phyloP scores from a whole-genome alignment of 2,888 invertebrate genomes.

The Drosophila planitibia region DNA sequence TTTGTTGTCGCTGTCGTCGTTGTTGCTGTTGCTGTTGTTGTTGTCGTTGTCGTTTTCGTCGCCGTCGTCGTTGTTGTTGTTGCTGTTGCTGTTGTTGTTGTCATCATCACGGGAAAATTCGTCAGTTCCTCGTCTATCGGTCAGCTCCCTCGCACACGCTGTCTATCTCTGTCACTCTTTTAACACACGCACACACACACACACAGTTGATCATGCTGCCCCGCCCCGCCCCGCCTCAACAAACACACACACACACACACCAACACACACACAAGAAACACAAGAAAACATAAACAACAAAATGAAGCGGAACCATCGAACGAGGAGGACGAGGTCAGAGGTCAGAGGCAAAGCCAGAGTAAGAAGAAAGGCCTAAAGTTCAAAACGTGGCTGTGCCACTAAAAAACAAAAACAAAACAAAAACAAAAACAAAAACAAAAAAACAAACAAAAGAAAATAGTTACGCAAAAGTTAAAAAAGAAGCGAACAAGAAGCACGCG shows the following conservation, averaged over 20 bases:
- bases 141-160: constrained; percentile 19
- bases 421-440: constrained; percentile 29
- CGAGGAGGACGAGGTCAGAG: constrained; percentile 25
- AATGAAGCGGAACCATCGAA: constrained; percentile 41
- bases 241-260: background rate
- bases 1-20: constrained; percentile 48
- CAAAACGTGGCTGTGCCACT: constrained; percentile 79
- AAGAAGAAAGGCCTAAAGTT: constrained; percentile 72
- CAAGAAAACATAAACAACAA: constrained; percentile 22
- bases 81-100: constrained; percentile 2
- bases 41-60: constrained; percentile 7
- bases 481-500: constrained; percentile 16
- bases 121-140: constrained; percentile 34
- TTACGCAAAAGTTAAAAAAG: constrained; percentile 4
- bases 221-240: background rate
- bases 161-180: constrained; percentile 23
- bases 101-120: constrained; percentile 8
- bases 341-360: constrained; percentile 22
- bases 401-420: constrained; percentile 43
- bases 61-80: constrained; percentile 10
- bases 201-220: constrained; percentile 7
- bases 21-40: constrained; percentile 33
- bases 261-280: constrained; percentile 10
- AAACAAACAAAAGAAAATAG: constrained; percentile 10
- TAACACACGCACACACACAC: constrained; percentile 18